Evolutionary conservation across 1,140 invertebrate species (phyloP), one percentile per base, ranked within the genome.

Genomic region (Dendroctonus valens): DNA sequence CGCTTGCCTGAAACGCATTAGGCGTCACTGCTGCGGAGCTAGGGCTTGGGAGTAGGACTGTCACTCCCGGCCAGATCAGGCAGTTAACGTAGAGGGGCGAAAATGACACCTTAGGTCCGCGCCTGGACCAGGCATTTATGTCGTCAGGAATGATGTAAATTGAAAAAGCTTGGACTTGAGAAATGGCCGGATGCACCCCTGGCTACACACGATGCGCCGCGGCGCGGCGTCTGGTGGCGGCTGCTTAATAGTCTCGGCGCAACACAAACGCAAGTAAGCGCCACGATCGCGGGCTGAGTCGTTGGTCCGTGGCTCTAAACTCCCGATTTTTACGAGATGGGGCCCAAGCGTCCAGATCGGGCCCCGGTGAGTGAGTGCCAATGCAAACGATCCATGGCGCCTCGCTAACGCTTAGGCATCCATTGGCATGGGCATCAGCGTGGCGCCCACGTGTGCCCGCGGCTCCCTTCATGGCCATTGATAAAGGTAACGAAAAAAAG

Each of bases 391-490:
- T 26, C 54, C 15, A 57, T 57, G 48, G 48, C 40, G 15, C 48
- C 41, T 41, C 52, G 52, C 51, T 54, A 60, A 50, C 65, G 61
- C 49, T 41, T 14, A 46, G 63, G 42, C 46, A 50, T 50, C 50
- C 49, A 51, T 41, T 67, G 59, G 65, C 50, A 67, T 67, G 65
- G 65, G 65, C 59, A 48, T 63, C 12, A 42, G 67, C 67, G 72
- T 68, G 70, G 69, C 67, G 70, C 74, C 72, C 76, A 77, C 75
- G 74, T 76, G 75, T 76, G 73, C 73, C 75, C 60, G 62, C 71
- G 67, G 69, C 73, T 75, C 71, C 70, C 72, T 77, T 75, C 74
- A 78, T 78, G 76, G 76, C 74, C 74, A 77, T 77, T 78, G 76
- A 77, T 76, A 76, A 78, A 78, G 76, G 76, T 78, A 78, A 60